A percentile compares a stretch with the other conserved stretches of the same genome.
These are phyloP conservation scores for Pimephales promelas DNA, from an alignment of 2,113 vertebrate genomes.

Conservation along the genomic window DNA sequence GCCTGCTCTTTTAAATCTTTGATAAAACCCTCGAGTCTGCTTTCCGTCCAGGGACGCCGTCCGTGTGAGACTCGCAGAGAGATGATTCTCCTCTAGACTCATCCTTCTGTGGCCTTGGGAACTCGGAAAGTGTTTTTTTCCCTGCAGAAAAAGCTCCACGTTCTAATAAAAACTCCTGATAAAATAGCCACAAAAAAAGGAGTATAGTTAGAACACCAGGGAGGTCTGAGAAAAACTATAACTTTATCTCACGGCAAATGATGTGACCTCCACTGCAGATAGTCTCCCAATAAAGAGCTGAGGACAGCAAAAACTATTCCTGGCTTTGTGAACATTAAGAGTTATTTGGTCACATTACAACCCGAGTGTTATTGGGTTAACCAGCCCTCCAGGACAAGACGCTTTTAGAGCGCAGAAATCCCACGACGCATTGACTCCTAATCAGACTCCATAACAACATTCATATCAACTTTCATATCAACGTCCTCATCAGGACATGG, in stretches of 20 bases:
- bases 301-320: slow-evolving; percentile 28
- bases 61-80: slow-evolving; percentile 74
- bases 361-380: slow-evolving; percentile 21
- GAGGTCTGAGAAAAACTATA: slow-evolving; percentile 51
- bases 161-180: slow-evolving; percentile 64
- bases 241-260: slow-evolving; percentile 44
- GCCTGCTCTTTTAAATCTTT: slow-evolving; percentile 8
- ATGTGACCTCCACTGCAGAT: slow-evolving; percentile 34
- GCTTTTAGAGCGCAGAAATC: slow-evolving; percentile 32
- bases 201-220: slow-evolving; percentile 48
- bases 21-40: background rate
- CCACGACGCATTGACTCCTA: slow-evolving; percentile 9
- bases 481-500: background rate
- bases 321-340: slow-evolving; percentile 29
- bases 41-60: slow-evolving; percentile 47
- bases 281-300: slow-evolving; percentile 4
- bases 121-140: slow-evolving; percentile 62
- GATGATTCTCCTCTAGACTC: slow-evolving; percentile 75
- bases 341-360: slow-evolving; percentile 38
- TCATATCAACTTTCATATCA: background rate
- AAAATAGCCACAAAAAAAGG: slow-evolving; percentile 62
- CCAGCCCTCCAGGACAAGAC: background rate
- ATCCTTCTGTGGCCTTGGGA: slow-evolving; percentile 89
- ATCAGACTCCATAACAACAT: slow-evolving; percentile 12
- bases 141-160: slow-evolving; percentile 58